Conservation (phyloP, 2,888 invertebrate species). For the Drosophila affinis region DNA sequence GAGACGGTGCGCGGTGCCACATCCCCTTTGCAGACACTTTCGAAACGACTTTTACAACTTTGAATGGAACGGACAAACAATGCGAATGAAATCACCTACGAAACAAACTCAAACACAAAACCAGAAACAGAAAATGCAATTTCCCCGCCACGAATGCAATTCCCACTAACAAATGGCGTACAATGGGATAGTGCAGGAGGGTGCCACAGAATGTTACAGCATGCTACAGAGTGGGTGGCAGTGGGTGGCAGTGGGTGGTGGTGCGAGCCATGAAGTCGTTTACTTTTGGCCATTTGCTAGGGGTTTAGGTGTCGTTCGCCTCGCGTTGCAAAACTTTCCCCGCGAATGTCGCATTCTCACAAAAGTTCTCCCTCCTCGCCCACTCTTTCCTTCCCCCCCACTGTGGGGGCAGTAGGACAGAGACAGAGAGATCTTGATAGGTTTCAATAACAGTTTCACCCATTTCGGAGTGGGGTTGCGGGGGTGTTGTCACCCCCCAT, state of each 20-base stretch:
- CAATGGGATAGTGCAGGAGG: conserved; percentile 10
- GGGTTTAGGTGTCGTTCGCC: conserved; percentile 37
- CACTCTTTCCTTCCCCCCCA: conserved; percentile 7
- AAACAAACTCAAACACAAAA: conserved; percentile 8
- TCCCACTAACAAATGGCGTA: conserved; percentile 53
- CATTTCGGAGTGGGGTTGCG: neutral
- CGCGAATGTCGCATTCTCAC: conserved; percentile 21
- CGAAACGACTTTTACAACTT: conserved; percentile 30
- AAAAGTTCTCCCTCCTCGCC: conserved; percentile 20
- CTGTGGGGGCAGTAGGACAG: neutral
- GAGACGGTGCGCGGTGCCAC: conserved; percentile 2
- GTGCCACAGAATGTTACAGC: no score
- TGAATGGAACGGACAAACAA: conserved; percentile 19
- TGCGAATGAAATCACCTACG: conserved; percentile 21
- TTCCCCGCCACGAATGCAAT: conserved; percentile 62
- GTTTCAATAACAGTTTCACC: neutral
- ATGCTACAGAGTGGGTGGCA: no score
- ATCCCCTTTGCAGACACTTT: conserved; percentile 20
- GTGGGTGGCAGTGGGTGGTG: neutral
- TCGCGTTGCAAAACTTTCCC: conserved; percentile 16
- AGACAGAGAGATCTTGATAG: conserved; percentile 4
- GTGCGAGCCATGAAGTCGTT: conserved; percentile 11
- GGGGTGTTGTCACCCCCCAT: neutral
- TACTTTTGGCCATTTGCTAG: conserved; percentile 44
- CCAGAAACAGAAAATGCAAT: conserved; percentile 49